Evolutionary conservation across 2,113 vertebrate genomes (phyloP).

Genomic region (Peromyscus maniculatus): DNA sequence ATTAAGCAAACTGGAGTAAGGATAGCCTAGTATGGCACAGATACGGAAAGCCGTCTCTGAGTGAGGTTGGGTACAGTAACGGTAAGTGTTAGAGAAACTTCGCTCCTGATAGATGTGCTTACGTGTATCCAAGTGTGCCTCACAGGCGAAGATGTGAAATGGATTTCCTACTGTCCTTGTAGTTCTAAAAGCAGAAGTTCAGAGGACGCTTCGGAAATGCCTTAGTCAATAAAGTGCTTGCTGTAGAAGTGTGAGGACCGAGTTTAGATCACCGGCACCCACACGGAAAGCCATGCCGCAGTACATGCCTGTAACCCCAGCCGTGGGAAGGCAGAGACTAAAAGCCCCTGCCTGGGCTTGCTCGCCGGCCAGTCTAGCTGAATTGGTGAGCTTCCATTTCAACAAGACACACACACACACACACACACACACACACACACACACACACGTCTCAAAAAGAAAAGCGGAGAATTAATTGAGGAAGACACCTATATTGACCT

Average conservation of each 20-base stretch:
- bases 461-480: background rate
- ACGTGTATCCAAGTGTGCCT: accelerated
- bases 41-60: background rate
- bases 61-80: accelerated
- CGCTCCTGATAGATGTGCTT: background rate
- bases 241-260: background rate
- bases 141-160: background rate
- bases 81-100: background rate
- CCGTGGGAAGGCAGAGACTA: background rate
- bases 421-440: too few relatives aligned
- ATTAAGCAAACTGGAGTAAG: background rate
- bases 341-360: background rate
- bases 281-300: background rate
- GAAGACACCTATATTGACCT: background rate
- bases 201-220: background rate
- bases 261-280: background rate
- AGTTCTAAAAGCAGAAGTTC: background rate
- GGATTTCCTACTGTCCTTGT: background rate
- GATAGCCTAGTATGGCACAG: background rate
- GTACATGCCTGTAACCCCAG: too few relatives aligned
- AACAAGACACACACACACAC: background rate
- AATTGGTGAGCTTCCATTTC: too few relatives aligned
- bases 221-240: background rate
- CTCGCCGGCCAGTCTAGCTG: background rate
- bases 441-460: background rate